A percentile compares a stretch with the other conserved stretches of the same genome.
phyloP scores from a whole-genome alignment of 2,113 vertebrate genomes.

The Telmatochromis sp. region DNA sequence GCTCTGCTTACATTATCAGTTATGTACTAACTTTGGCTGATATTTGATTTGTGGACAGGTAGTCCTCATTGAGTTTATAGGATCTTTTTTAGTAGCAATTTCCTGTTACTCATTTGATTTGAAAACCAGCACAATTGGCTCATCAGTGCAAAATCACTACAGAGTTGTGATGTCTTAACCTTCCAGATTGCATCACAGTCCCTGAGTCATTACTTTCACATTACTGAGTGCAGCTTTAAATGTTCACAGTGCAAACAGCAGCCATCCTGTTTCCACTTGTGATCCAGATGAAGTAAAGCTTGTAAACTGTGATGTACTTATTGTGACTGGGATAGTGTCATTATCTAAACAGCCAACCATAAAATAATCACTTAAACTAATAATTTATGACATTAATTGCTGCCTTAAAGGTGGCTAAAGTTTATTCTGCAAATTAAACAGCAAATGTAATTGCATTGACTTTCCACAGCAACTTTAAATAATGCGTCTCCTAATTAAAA shows the following conservation, averaged over 20 bases:
- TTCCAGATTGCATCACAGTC: not conserved
- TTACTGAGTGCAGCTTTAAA: not conserved
- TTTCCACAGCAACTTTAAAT: not conserved
- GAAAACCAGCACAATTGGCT: not conserved
- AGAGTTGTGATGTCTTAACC: not conserved
- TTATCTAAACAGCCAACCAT: not conserved
- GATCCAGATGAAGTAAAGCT: not conserved
- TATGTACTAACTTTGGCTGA: not conserved
- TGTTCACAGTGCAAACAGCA: not conserved
- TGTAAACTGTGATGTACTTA: not conserved
- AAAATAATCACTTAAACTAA: not conserved
- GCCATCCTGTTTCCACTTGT: not conserved
- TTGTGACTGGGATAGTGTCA: not conserved
- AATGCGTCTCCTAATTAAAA: not conserved
- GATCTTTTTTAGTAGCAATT: not conserved
- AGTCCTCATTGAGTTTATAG: not conserved
- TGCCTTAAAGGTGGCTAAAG: not conserved
- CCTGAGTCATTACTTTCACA: not conserved
- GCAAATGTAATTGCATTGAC: not conserved
- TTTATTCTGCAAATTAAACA: not conserved
- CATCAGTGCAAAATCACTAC: not conserved
- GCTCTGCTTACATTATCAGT: not conserved
- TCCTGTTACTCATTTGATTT: not conserved
- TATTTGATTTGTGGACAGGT: not conserved
- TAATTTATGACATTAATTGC: constrained; percentile 1